Percentiles rank a stretch among this genome's conserved stretches.
phyloP scores from a whole-genome alignment of 2,888 invertebrate genomes.

The Xanthorhoe spadicearia region DNA sequence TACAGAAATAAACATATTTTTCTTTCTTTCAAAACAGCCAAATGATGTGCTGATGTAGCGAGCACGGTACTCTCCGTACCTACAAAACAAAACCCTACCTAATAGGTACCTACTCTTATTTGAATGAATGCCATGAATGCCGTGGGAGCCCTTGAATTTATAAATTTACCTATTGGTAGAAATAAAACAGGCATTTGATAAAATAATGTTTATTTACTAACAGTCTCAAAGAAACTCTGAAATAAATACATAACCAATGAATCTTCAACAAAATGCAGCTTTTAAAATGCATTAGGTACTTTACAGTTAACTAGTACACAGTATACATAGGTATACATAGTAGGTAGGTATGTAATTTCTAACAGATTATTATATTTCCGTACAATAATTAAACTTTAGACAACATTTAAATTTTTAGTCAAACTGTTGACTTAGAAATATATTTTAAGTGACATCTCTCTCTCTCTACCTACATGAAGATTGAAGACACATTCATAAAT shows the following conservation, averaged over 20 bases:
- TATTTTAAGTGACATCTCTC: background rate
- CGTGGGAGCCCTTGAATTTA: no score
- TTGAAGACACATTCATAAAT: background rate
- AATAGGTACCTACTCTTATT: no score
- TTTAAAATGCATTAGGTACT: background rate
- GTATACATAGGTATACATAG: no score
- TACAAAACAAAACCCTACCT: no score
- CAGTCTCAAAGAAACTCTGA: constrained; percentile 62
- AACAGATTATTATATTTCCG: background rate
- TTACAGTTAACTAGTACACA: background rate
- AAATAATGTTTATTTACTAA: constrained; percentile 47
- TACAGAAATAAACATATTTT: no score
- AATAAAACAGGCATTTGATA: constrained; percentile 34
- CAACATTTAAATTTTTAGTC: background rate
- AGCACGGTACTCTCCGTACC: no score
- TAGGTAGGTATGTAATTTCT: background rate
- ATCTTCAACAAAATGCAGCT: background rate
- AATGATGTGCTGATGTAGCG: no score
- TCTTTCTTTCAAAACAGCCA: no score
- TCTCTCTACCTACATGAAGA: background rate
- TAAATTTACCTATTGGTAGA: background rate
- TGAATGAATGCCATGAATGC: no score
- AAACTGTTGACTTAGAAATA: background rate
- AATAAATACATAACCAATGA: constrained; percentile 59
- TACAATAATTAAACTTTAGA: background rate